phyloP scores from a whole-genome alignment of 2,888 invertebrate genomes.

The Himalopsyche anomala region DNA sequence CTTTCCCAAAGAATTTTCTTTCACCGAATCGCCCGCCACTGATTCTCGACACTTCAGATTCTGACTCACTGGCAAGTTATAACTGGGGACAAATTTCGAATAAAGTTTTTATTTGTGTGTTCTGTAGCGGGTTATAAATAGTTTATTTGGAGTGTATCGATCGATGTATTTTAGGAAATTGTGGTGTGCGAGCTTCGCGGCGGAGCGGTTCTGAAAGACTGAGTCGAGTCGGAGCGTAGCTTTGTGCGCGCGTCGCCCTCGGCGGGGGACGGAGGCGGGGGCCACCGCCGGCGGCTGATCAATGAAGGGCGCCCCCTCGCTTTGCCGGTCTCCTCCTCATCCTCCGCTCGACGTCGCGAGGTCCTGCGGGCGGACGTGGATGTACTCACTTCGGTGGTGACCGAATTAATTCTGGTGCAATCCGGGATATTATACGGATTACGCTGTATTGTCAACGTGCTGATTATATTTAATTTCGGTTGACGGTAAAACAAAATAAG shows the following conservation, averaged over 20 bases:
- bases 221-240: constrained; percentile 34
- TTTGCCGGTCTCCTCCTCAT: constrained; percentile 25
- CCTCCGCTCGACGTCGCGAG: not conserved
- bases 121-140: constrained; percentile 20
- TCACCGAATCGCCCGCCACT: constrained; percentile 57
- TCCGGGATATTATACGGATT: constrained; percentile 22
- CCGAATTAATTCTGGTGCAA: constrained; percentile 38
- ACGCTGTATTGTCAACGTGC: constrained; percentile 7
- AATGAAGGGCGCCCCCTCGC: constrained; percentile 43
- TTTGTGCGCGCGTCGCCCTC: not conserved
- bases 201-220: constrained; percentile 38
- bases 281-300: constrained; percentile 36
- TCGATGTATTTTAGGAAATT: constrained; percentile 33
- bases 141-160: constrained; percentile 36
- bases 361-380: constrained; percentile 41
- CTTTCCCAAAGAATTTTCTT: constrained; percentile 53
- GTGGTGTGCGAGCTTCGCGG: constrained; percentile 16
- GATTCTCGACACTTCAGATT: constrained; percentile 5
- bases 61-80: not conserved
- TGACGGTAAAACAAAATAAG: too few relatives aligned
- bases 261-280: constrained; percentile 40
- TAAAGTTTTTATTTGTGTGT: not conserved
- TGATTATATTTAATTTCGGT: not conserved
- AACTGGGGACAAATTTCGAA: not conserved
- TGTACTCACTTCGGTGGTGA: constrained; percentile 1